A percentile compares a stretch with the other conserved stretches of the same genome.
Conservation (phyloP, 2,113 vertebrate genomes). For the Ibidorhyncha struthersii region DNA sequence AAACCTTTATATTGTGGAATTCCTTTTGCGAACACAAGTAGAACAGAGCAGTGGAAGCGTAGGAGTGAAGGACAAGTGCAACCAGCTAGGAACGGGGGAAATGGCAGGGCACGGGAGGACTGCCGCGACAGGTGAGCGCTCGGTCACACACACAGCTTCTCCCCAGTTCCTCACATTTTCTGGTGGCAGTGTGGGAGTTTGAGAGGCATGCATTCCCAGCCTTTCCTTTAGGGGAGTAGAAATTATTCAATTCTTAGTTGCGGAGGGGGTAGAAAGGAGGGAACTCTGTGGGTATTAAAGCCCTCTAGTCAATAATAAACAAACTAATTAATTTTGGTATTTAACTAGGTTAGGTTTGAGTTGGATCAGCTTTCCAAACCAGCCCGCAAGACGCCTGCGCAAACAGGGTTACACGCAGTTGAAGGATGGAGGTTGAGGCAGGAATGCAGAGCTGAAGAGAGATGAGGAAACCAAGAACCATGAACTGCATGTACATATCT, state of each 20-base stretch:
- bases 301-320: neutral
- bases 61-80: neutral
- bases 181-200: neutral
- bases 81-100: neutral
- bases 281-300: neutral
- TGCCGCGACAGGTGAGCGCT: too few relatives aligned
- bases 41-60: neutral
- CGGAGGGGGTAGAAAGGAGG: neutral
- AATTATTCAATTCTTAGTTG: neutral
- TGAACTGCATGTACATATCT: rapidly evolving
- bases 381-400: neutral
- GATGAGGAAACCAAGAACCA: neutral
- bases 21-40: neutral
- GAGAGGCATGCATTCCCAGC: neutral
- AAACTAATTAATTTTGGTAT: neutral
- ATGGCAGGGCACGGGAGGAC: too few relatives aligned
- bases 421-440: neutral
- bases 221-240: neutral
- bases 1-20: neutral
- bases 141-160: rapidly evolving
- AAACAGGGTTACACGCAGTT: neutral
- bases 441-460: neutral
- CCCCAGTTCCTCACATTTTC: rapidly evolving
- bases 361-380: neutral
- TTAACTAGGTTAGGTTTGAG: neutral